These are phyloP conservation scores for Glyphotaelius pellucidus DNA, from an alignment of 2,888 invertebrate species.

Conservation along the genomic window DNA sequence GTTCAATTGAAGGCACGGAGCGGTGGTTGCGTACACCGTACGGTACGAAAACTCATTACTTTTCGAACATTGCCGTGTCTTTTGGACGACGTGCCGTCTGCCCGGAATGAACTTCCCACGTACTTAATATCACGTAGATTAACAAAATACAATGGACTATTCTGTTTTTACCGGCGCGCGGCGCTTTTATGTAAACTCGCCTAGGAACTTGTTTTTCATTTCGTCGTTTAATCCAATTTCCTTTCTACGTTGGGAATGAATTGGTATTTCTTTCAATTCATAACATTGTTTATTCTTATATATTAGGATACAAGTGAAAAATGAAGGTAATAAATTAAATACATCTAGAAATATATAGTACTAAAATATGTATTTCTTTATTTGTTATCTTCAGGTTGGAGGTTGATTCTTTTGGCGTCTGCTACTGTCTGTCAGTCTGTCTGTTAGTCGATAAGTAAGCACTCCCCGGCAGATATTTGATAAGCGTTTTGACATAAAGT, in stretches of 20 bases:
- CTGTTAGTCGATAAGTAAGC: slow-evolving; percentile 2
- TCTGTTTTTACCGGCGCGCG: background rate
- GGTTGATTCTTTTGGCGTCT: background rate
- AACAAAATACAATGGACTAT: background rate
- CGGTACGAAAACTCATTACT: slow-evolving; percentile 39
- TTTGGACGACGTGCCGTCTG: slow-evolving; percentile 9
- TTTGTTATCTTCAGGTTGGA: background rate
- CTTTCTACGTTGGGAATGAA: background rate
- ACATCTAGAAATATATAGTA: background rate
- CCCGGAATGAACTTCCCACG: background rate
- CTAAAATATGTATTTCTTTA: background rate
- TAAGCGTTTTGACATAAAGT: slow-evolving; percentile 30
- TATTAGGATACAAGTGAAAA: background rate
- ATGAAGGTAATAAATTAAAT: background rate
- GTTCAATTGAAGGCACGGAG: slow-evolving; percentile 34
- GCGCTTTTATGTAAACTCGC: background rate
- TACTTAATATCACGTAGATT: slow-evolving; percentile 4
- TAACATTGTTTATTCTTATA: background rate
- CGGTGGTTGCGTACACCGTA: background rate
- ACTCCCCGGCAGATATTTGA: slow-evolving; percentile 21
- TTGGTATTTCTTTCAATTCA: background rate
- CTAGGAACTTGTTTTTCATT: background rate
- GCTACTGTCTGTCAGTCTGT: background rate
- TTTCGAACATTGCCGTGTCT: background rate
- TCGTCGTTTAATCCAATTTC: background rate